Evolutionary conservation across 2,113 vertebrate species (phyloP).

Genomic region (Neolamprologus sp.): DNA sequence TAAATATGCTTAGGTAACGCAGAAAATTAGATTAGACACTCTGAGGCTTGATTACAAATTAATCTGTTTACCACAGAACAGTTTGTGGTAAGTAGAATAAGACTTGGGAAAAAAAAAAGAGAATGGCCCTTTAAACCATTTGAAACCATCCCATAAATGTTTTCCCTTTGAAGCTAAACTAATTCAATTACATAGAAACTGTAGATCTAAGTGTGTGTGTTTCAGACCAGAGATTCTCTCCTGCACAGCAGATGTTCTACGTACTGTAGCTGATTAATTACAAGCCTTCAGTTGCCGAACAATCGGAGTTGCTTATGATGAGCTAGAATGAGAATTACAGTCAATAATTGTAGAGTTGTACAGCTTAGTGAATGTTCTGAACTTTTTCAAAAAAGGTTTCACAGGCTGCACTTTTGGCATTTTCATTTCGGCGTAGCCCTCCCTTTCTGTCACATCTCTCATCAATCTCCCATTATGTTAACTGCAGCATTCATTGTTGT

Average conservation of each 20-base stretch:
- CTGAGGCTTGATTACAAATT: neutral
- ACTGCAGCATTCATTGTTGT: constrained; percentile 10
- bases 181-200: neutral
- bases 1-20: neutral
- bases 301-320: neutral
- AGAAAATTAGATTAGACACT: neutral
- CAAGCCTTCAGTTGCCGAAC: neutral
- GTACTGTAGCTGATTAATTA: neutral
- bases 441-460: neutral
- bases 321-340: neutral
- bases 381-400: neutral
- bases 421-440: neutral
- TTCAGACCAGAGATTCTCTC: neutral
- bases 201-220: neutral
- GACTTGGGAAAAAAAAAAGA: neutral
- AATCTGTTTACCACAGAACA: neutral
- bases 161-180: neutral
- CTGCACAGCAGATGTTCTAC: constrained; percentile 7
- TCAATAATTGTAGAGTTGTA: neutral
- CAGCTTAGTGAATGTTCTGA: neutral
- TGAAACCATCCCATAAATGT: neutral
- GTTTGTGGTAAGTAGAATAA: neutral
- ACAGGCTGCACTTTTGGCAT: neutral
- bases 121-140: neutral
- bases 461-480: constrained; percentile 6